Evolutionary conservation across 2,113 vertebrate species (phyloP).

Genomic region (Bufo bufo): DNA sequence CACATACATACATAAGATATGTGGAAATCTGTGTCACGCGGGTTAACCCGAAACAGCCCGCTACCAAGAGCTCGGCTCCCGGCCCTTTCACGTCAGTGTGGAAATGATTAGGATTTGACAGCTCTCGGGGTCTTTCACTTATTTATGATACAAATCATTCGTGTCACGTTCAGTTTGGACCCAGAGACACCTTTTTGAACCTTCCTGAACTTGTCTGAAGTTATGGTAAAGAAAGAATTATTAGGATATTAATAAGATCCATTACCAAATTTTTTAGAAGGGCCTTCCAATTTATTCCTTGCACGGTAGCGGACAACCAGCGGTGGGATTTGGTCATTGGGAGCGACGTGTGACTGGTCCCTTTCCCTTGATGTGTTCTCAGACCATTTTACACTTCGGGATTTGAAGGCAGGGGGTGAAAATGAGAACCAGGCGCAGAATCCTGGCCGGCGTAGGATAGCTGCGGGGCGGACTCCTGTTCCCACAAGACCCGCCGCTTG

Average conservation of each 20-base stretch:
- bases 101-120: conserved; percentile 50
- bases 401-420: not conserved
- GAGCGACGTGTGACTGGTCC: not conserved
- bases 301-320: not conserved
- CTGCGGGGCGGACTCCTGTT: conserved; percentile 25
- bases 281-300: not conserved
- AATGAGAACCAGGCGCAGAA: conserved; percentile 45
- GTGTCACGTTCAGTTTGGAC: conserved; percentile 41
- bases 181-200: conserved; percentile 29
- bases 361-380: not conserved
- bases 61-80: conserved; percentile 33
- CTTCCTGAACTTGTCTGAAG: conserved; percentile 47
- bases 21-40: conserved; percentile 34
- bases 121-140: conserved; percentile 44
- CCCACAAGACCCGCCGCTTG: conserved; percentile 47
- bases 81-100: conserved; percentile 33
- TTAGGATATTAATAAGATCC: conserved; percentile 33
- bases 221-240: conserved; percentile 6
- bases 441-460: not conserved
- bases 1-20: conserved; percentile 3
- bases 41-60: conserved; percentile 52
- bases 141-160: conserved; percentile 57
- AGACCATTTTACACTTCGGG: conserved; percentile 2
- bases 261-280: conserved; percentile 10
- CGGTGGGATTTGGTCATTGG: not conserved